Base-by-base conservation (phyloP, 2,113 vertebrate species). In the Microtus pennsylvanicus region DNA sequence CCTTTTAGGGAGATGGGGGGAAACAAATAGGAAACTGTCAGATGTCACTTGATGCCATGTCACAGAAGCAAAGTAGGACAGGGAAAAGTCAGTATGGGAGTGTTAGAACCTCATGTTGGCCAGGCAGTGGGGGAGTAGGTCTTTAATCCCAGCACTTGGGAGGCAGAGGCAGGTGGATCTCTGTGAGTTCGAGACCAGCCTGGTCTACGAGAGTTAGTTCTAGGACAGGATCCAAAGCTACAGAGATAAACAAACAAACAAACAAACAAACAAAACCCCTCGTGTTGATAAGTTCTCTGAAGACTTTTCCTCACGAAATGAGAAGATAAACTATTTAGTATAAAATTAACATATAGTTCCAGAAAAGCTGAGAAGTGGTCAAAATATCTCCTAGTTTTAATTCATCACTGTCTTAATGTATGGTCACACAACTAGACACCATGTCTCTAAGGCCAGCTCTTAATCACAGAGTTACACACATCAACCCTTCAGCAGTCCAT, bases 401-500 rank as follows among this genome's bases (percentile, higher is more conserved):
- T 65, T 67, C 78, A 77, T 52, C 50, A 65, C 26, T 65, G 42
- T 42, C 69, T 93, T 69, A 93, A 69, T 55, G 88, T 55, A 58
- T 86, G 26, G n/a, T 90, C 14, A 91, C n/a, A 67, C 26, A 89
- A 89, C 4, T 67, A 26, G 89, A 85, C 0, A 83, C 16, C 35
- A 93, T n/a, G 42, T 94, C 90, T 90, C 85, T 90, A 91, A 22
- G 52, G 28, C 24, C 70, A 89, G 38, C 69, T 65, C 74, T 65
- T n/a, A 87, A 78, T 61, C 22, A 92, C 86, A 91, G 38, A 83
- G 3, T 47, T 70, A 19, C 47, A 83, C 77, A 69, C 42, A 70
- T 75, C 50, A 77, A 75, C 19, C 16, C 33, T 35, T n/a, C 0
- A 9, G 67, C 1, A 69, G 70, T 0, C 8, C 97, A 98, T 99